Conservation (phyloP, 2,797 vertebrate genomes). For the Phyllotis vaccarum region DNA sequence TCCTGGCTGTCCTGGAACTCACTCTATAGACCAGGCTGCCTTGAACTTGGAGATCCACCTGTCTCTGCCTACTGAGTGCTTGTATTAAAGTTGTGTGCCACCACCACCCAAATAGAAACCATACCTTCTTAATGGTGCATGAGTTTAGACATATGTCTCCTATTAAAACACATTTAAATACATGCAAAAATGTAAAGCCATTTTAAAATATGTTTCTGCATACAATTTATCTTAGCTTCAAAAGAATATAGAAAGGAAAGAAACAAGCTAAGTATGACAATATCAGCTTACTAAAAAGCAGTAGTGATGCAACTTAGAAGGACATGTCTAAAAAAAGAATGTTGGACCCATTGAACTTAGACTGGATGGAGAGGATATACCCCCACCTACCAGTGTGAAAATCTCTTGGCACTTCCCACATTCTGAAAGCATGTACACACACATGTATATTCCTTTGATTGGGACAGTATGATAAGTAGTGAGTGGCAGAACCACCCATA, state of each 20-base stretch:
- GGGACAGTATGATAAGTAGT: neutral
- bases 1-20: neutral
- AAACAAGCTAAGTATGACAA: neutral
- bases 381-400: constrained; percentile 61
- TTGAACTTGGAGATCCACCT: neutral
- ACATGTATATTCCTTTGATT: neutral
- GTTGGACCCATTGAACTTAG: constrained; percentile 46
- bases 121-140: constrained; percentile 13
- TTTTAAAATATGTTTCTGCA: constrained; percentile 65
- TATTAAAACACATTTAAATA: constrained; percentile 62
- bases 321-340: constrained; percentile 24
- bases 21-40: neutral
- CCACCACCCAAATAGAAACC: neutral
- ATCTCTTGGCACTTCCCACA: neutral
- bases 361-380: constrained; percentile 64
- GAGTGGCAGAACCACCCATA: neutral
- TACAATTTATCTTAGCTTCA: constrained; percentile 55
- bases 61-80: neutral
- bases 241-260: constrained; percentile 9
- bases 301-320: constrained; percentile 37
- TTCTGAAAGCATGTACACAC: neutral
- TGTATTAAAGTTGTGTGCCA: neutral
- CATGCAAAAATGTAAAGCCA: constrained; percentile 61
- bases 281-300: neutral
- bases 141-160: constrained; percentile 56